Conservation (phyloP, 2,113 vertebrate species). For the Zeus faber region DNA sequence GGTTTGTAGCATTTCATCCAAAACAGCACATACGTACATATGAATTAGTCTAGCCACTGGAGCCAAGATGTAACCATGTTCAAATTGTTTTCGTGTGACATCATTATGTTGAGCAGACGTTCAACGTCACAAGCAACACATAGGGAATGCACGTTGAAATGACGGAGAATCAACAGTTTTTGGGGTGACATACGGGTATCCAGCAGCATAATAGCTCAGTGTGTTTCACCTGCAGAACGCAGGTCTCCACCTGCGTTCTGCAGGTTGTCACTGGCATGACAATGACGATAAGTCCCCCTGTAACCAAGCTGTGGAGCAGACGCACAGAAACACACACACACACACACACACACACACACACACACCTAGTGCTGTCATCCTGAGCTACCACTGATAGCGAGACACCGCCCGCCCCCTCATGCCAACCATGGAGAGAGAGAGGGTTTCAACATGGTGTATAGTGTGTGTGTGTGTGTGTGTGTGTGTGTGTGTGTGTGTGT, state of each 20-base stretch:
- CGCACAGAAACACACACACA: slow-evolving; percentile 21
- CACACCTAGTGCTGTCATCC: slow-evolving; percentile 34
- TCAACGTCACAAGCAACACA: no score
- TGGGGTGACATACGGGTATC: background rate
- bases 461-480: slow-evolving; percentile 10
- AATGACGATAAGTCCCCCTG: slow-evolving; percentile 41
- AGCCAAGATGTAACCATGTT: slow-evolving; percentile 38
- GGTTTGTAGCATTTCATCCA: slow-evolving; percentile 46
- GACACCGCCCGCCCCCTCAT: slow-evolving; percentile 26
- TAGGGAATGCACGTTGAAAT: no score
- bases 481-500: background rate
- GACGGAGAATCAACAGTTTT: slow-evolving; percentile 37
- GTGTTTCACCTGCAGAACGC: slow-evolving; percentile 27
- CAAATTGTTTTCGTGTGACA: no score
- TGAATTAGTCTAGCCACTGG: slow-evolving; percentile 23
- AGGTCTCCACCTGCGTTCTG: slow-evolving; percentile 21
- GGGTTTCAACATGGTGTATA: slow-evolving; percentile 8
- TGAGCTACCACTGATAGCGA: slow-evolving; percentile 48
- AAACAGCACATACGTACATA: slow-evolving; percentile 25
- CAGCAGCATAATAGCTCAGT: background rate
- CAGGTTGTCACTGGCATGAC: slow-evolving; percentile 33
- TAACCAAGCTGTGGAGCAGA: slow-evolving; percentile 46
- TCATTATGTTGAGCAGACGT: no score
- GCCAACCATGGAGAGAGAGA: slow-evolving; percentile 1
- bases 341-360: slow-evolving; percentile 34